Evolutionary conservation across 2,797 vertebrate species (phyloP).

Genomic region (Pipistrellus kuhlii): DNA sequence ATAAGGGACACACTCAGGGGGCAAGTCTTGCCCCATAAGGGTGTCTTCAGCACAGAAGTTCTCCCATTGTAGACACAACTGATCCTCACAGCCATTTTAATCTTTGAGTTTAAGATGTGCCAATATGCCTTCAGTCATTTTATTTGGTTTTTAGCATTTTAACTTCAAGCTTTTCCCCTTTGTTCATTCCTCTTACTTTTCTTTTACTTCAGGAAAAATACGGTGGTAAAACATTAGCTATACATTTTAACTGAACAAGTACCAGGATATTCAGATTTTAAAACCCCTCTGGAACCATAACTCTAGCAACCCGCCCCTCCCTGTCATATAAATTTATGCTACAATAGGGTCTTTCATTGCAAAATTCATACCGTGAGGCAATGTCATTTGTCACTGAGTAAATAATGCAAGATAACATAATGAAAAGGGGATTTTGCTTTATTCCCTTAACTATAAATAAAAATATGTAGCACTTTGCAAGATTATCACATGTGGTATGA

Average conservation of each 20-base stretch:
- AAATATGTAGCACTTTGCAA: slow-evolving; percentile 75
- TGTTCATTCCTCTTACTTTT: slow-evolving; percentile 65
- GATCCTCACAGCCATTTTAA: background rate
- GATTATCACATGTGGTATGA: slow-evolving; percentile 70
- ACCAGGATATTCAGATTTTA: slow-evolving; percentile 70
- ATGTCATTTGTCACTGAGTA: slow-evolving; percentile 72
- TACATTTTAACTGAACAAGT: slow-evolving; percentile 67
- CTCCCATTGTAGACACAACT: too few species aligned
- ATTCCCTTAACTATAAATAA: slow-evolving; percentile 78
- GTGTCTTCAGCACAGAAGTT: too few species aligned
- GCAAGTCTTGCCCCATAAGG: too few species aligned
- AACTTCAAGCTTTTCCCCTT: slow-evolving; percentile 27
- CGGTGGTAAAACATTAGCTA: slow-evolving; percentile 67
- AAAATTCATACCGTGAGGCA: slow-evolving; percentile 61
- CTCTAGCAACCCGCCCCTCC: background rate
- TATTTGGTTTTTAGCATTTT: slow-evolving; percentile 57
- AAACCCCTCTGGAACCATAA: slow-evolving; percentile 70
- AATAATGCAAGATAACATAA: slow-evolving; percentile 77
- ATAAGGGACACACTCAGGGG: too few species aligned
- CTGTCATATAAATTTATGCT: slow-evolving; percentile 33
- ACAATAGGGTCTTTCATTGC: slow-evolving; percentile 78
- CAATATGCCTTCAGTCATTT: slow-evolving; percentile 2
- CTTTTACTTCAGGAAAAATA: slow-evolving; percentile 62
- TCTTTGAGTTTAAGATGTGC: background rate
- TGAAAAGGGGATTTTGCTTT: slow-evolving; percentile 69